Base-by-base conservation (phyloP, 2,888 invertebrate genomes). In the Caenorhabditis sp. region DNA sequence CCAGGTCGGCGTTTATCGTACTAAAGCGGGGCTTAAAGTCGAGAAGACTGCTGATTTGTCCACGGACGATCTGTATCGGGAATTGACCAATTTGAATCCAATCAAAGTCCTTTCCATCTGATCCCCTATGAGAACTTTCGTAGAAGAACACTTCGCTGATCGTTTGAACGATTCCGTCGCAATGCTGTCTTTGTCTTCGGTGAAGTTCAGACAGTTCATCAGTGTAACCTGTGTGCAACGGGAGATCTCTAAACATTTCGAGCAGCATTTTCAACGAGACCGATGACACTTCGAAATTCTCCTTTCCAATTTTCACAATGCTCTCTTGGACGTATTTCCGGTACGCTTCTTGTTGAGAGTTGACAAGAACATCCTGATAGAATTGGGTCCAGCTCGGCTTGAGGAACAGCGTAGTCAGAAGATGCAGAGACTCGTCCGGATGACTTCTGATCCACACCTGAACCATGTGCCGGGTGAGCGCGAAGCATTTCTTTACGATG, bases 291-390 rank as follows among this genome's bases (percentile, higher is more conserved):
- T 68, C 59, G 8, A 41, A 24, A 15, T 17, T 58, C 9, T 56
- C 52, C 6, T 52, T 62, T 26, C 68, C 35, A 1, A 63, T 37
- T 30, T 70, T 75, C 26, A 63, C 63, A 1, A 68, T 24, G 27
- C 35, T 35, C 24, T 75, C 75, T 63, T 75, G 68, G 5, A 61
- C 27, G 26, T 75, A 75, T n/a, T 70, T 68, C 2, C 75, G 56
- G 30, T 75, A 63, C 8, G 46, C 76, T 55, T 76, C 70, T 56
- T 70, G 63, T 17, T 59, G 52, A 9, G 71, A 56, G 11, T 77
- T 77, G 0, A 77, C 71, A 7, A 77, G 55, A 24, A 77, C 55
- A 43, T 77, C 77, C 22, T 66, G 50, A 50, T 59, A 77, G 15
- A 77, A 77, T 2, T 48, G 20, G 2, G 50, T 20, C 77, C 77